Percentiles rank a stretch among this genome's conserved stretches.
Conservation (phyloP, 2,888 invertebrate genomes). For the Augochlorella aurata region DNA sequence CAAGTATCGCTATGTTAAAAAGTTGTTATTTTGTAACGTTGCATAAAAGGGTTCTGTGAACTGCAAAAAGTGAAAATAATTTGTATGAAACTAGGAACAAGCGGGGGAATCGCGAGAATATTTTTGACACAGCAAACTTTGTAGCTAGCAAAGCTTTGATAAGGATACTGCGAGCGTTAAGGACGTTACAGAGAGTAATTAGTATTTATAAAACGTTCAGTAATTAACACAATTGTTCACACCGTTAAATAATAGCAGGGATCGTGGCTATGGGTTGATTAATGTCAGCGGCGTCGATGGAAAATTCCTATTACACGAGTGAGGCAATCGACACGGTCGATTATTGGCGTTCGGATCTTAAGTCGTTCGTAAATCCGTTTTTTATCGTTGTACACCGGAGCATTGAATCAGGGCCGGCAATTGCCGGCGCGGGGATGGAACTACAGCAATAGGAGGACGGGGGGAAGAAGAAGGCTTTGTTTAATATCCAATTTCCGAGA, state of each 20-base stretch:
- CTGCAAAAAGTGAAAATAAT: too few relatives aligned
- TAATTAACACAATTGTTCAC: constrained; percentile 51
- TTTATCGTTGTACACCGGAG: constrained; percentile 8
- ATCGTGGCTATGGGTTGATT: constrained; percentile 46
- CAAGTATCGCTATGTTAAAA: background rate
- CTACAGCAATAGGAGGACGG: constrained; percentile 16
- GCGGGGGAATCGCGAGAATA: too few relatives aligned
- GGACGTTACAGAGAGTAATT: constrained; percentile 36
- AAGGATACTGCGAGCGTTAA: background rate
- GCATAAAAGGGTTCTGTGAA: too few relatives aligned
- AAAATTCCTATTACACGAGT: constrained; percentile 42
- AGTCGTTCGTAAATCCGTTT: background rate
- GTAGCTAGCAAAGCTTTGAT: background rate
- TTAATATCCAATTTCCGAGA: constrained; percentile 80
- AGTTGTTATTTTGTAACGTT: too few relatives aligned
- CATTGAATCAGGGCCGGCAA: constrained; percentile 40
- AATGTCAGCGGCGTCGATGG: constrained; percentile 40
- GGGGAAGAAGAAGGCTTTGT: constrained; percentile 66
- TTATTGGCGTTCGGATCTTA: background rate
- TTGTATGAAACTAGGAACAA: too few relatives aligned
- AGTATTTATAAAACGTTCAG: constrained; percentile 47
- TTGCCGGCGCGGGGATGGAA: constrained; percentile 43
- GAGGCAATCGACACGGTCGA: constrained; percentile 38
- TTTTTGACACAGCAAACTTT: background rate
- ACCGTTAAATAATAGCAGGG: constrained; percentile 47